Evolutionary conservation across 2,888 invertebrate genomes (phyloP).

Genomic region (Julus scandinavius): DNA sequence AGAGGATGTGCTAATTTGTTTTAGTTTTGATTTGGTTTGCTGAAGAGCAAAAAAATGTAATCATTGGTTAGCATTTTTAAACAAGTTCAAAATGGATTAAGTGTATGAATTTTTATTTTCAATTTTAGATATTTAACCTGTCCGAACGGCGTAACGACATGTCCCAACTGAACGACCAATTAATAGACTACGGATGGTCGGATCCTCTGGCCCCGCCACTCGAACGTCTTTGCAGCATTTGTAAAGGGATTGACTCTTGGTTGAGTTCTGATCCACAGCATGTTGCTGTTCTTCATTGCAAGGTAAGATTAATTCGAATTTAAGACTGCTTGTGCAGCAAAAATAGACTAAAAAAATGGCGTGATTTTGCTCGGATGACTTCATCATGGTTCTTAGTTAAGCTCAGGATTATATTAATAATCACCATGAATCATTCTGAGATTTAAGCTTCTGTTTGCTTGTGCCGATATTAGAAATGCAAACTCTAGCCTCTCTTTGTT

Average conservation of each 20-base stretch:
- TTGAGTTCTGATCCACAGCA: conserved; percentile 83
- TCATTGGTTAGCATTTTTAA: too few species aligned
- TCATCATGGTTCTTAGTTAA: not conserved
- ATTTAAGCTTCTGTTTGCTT: not conserved
- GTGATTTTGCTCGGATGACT: not conserved
- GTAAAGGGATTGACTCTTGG: conserved; percentile 95
- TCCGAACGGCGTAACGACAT: conserved; percentile 76
- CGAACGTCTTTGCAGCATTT: conserved; percentile 88
- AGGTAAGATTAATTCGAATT: conserved; percentile 66
- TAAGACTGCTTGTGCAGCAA: not conserved
- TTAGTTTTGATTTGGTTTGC: too few species aligned
- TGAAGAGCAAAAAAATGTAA: too few species aligned
- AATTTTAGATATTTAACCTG: conserved; percentile 82
- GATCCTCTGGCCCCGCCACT: conserved; percentile 86
- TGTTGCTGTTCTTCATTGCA: conserved; percentile 88
- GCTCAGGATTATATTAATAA: conserved; percentile 27
- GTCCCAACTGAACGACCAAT: conserved; percentile 73
- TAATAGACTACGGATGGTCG: conserved; percentile 84
- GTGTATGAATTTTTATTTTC: not conserved
- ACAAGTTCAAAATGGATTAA: too few species aligned
- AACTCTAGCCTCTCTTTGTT: not conserved
- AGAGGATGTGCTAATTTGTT: not conserved
- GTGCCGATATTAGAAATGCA: not conserved
- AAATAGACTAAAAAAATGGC: not conserved
- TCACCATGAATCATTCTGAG: not conserved